Conservation (phyloP, 92 coral and sea anemone species). For the Actinernus sp. region DNA sequence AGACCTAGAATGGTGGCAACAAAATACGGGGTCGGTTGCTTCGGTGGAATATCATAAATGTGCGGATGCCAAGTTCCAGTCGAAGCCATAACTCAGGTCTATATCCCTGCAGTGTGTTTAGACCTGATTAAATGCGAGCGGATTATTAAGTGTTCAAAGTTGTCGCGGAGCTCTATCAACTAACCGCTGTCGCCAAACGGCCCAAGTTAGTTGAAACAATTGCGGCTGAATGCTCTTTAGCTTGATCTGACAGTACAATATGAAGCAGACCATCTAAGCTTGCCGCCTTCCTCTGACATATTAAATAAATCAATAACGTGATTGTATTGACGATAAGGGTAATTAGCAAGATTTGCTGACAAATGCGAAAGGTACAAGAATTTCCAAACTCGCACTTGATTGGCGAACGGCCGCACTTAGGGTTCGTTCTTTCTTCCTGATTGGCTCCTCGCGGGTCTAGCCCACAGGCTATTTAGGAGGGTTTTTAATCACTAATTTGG, state of each 20-base stretch:
- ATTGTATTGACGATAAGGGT: slow-evolving; percentile 99
- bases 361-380: slow-evolving; percentile 74
- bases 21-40: slow-evolving; percentile 94
- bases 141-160: too few relatives aligned
- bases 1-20: slow-evolving; percentile 95
- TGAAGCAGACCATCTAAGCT: slow-evolving; percentile 76
- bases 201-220: slow-evolving; percentile 7
- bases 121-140: too few relatives aligned
- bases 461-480: slow-evolving; percentile 83
- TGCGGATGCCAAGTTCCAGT: slow-evolving; percentile 97
- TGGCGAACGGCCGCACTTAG: slow-evolving; percentile 49
- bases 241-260: slow-evolving; percentile 47
- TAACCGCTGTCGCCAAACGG: not conserved
- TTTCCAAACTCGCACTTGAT: slow-evolving; percentile 47
- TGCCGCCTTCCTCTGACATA: slow-evolving; percentile 93
- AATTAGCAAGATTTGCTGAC: slow-evolving; percentile 99
- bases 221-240: slow-evolving; percentile 38
- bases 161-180: not conserved
- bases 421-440: slow-evolving; percentile 13
- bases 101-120: too few relatives aligned
- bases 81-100: slow-evolving; percentile 32
- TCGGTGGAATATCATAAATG: slow-evolving; percentile 89
- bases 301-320: slow-evolving; percentile 99
- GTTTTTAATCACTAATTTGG: slow-evolving; percentile 85
- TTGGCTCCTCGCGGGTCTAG: slow-evolving; percentile 50